Percentiles rank a stretch among this genome's conserved stretches.
Conservation (phyloP, 1,140 invertebrate genomes). For the Nephila pilipes region DNA sequence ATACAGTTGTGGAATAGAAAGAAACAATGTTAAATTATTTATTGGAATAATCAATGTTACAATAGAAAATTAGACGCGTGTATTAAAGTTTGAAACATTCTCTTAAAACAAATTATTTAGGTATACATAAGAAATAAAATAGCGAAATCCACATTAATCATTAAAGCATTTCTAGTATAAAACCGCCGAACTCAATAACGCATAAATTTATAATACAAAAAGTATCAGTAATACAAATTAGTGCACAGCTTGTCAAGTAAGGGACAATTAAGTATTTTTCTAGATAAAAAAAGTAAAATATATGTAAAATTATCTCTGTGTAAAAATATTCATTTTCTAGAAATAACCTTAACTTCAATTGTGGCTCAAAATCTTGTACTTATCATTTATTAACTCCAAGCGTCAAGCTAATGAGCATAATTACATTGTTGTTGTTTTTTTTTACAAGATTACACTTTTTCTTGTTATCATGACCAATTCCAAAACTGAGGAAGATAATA, state of each 20-base stretch:
- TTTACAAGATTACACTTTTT: conserved; percentile 52
- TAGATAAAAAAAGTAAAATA: neutral
- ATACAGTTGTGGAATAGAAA: no score
- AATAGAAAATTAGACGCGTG: no score
- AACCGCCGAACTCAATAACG: neutral
- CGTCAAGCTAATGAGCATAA: conserved; percentile 65
- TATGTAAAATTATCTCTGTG: neutral
- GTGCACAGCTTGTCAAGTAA: neutral
- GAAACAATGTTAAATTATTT: no score
- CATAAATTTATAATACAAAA: neutral
- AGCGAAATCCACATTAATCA: conserved; percentile 13
- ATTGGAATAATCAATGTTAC: no score
- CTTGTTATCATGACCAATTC: conserved; percentile 44
- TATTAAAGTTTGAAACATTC: no score
- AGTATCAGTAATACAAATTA: conserved; percentile 13
- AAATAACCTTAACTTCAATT: neutral
- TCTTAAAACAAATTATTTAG: no score
- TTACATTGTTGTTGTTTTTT: conserved; percentile 70
- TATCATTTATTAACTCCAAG: conserved; percentile 48
- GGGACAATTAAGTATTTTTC: neutral
- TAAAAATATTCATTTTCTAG: neutral
- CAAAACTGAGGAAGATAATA: conserved; percentile 22
- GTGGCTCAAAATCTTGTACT: conserved; percentile 53
- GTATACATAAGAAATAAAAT: no score
- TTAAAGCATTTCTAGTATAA: neutral